Evolutionary conservation across 2,113 vertebrate genomes (phyloP), one percentile per base, ranked within the genome.

Genomic region (Narcine bancroftii): DNA sequence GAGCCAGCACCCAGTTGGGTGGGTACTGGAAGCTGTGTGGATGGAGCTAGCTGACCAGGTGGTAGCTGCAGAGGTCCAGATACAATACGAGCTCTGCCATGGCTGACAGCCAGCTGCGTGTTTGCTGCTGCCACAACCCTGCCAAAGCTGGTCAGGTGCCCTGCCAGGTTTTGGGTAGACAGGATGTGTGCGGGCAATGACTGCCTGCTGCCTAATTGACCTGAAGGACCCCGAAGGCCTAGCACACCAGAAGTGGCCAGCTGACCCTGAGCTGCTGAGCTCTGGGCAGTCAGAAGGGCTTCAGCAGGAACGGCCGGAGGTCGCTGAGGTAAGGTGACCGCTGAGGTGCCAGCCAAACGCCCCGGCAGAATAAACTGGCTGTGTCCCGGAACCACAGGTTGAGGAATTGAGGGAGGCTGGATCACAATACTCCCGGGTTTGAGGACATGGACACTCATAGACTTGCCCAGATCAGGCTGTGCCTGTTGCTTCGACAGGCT

Each of bases 401-500:
- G 96, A 94, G 95, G 96, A 93, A 96, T 94, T 93, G 96, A 95
- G 93, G 96, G 96, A 93, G 95, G 96, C 94, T 96, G 96, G n/a
- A 96, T 95, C 93, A 96, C 94, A 4, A 97, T 96, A 93, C 96
- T 96, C 95, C 95, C 92, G 96, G 96, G 94, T 96, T n/a, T 96
- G 93, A 96, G 93, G 60, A 97, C 93, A 94, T 96, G 96, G 81
- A 96, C 94, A 93, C 95, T 96, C 93, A 96, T 94, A 0, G 95
- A 95, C 92, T 96, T 96, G 87, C 92, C 93, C 75, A 96, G 94
- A 83, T 94, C 93, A 60, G 85, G 9, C 6, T 92, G 87, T 21
- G 95, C 93, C 92, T 95, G 47, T 81, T 89, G 85, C 3, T 65
- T 89, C n/a, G 65, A 42, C 50, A 17, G 92, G 39, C 77, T 92